Evolutionary conservation across 1,140 invertebrate species (phyloP).

Genomic region (Brachionus sp.): DNA sequence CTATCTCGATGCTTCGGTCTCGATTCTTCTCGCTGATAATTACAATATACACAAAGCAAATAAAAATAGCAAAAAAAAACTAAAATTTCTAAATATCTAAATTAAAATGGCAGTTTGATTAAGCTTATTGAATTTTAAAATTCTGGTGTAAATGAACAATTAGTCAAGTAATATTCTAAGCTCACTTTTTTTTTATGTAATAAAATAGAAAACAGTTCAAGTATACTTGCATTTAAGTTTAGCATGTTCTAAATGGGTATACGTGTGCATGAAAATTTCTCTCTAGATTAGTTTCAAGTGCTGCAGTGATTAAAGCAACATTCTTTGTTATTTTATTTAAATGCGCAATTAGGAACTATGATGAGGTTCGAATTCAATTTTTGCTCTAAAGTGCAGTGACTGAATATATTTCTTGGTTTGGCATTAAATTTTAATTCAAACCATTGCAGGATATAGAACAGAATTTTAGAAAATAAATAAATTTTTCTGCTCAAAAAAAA

Average conservation of each 20-base stretch:
- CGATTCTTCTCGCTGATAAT: conserved; percentile 15
- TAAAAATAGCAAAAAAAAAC: conserved; percentile 1
- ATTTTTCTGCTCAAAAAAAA: too few species aligned
- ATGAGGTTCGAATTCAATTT: neutral
- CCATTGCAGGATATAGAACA: too few species aligned
- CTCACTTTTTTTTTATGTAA: neutral
- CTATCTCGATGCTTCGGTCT: neutral
- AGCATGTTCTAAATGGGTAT: neutral
- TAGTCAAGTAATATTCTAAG: neutral
- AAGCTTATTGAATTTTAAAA: neutral
- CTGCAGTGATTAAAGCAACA: neutral
- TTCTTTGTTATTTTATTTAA: neutral
- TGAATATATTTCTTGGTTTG: neutral
- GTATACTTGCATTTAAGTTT: neutral
- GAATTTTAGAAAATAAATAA: too few species aligned
- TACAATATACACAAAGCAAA: conserved; percentile 5
- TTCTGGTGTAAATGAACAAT: neutral
- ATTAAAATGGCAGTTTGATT: neutral
- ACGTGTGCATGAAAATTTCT: neutral
- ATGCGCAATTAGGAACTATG: neutral
- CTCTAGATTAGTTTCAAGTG: neutral
- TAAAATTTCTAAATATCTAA: conserved; percentile 2
- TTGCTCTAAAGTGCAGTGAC: neutral
- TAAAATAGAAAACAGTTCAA: neutral
- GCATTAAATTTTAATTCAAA: too few species aligned